phyloP scores from a whole-genome alignment of 2,797 vertebrate genomes.

The Oryzias sinensis region DNA sequence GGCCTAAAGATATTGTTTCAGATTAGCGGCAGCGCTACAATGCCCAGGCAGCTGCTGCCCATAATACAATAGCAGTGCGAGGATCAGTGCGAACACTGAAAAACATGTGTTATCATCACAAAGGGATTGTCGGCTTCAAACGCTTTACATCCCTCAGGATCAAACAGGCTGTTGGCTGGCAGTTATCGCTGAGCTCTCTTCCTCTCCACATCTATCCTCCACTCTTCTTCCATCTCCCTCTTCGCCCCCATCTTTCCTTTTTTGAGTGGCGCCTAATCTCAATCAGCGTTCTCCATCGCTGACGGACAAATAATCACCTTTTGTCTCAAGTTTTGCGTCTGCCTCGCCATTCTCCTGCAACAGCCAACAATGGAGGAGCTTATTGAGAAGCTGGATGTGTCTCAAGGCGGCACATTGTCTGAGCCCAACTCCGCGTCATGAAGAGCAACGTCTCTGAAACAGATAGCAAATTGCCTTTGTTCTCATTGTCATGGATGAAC shows the following conservation, averaged over 20 bases:
- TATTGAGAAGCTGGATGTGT: constrained; percentile 52
- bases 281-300: constrained; percentile 63
- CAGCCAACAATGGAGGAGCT: constrained; percentile 54
- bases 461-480: constrained; percentile 60
- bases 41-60: constrained; percentile 73
- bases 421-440: constrained; percentile 50
- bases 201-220: constrained; percentile 63
- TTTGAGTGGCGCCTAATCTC: constrained; percentile 64
- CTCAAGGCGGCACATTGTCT: constrained; percentile 63
- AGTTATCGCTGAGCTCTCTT: constrained; percentile 62
- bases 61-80: constrained; percentile 75
- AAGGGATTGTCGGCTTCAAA: constrained; percentile 80
- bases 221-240: constrained; percentile 46
- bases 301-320: constrained; percentile 63
- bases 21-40: constrained; percentile 69
- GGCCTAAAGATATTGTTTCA: constrained; percentile 73
- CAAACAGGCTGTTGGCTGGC: constrained; percentile 77
- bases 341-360: constrained; percentile 25
- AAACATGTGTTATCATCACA: constrained; percentile 82
- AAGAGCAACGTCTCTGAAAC: constrained; percentile 59
- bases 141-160: constrained; percentile 79
- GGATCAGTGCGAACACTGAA: constrained; percentile 66
- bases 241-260: constrained; percentile 15
- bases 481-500: constrained; percentile 62
- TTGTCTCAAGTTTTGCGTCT: constrained; percentile 65